Evolutionary conservation across 2,888 invertebrate genomes (phyloP), one percentile per base, ranked within the genome.

Genomic region (Heliconius cydno): DNA sequence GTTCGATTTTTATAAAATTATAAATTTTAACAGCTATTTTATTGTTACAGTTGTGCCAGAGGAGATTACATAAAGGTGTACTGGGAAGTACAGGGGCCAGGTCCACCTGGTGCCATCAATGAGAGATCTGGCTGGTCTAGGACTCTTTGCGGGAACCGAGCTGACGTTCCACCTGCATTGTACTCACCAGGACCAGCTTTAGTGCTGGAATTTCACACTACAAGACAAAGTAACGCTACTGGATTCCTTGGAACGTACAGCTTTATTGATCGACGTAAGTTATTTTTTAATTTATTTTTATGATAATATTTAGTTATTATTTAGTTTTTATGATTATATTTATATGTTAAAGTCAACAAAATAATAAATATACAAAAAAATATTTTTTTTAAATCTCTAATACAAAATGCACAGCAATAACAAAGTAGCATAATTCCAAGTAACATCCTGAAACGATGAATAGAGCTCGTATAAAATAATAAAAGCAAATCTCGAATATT

Each of bases 11-110:
- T 60, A 19, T 57, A 30, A 66, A 6, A 25, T n/a, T 30, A 52
- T 22, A 52, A 52, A 52, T 22, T 22, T 52, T 7, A 52, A 71
- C 60, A n/a, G 0, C 3, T n/a, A 71, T 78, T 52, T 67, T 46
- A 73, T 91, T 92, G 88, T 96, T 96, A 15, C 96, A 97, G 98
- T 85, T 98, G 98, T 89, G 94, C 96, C 80, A 95, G 96, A 74
- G 97, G 97, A 0, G 98, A 98, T 92, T 97, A 96, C 91, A 91
- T 98, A 84, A 97, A 97, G 91, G 96, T 98, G 79, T 98, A 97
- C 92, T 96, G 97, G 90, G 97, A 98, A 89, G 95, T 98, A 82
- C 97, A 97, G 86, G 95, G 96, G 1, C 96, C 96, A 0, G 95
- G 98, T 83, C 97, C 97, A 77, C 95, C 96, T 81, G 96, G 96